Percentiles rank a stretch among this genome's conserved stretches.
phyloP scores from a whole-genome alignment of 2,113 vertebrate species.

The Xyrauchen texanus region DNA sequence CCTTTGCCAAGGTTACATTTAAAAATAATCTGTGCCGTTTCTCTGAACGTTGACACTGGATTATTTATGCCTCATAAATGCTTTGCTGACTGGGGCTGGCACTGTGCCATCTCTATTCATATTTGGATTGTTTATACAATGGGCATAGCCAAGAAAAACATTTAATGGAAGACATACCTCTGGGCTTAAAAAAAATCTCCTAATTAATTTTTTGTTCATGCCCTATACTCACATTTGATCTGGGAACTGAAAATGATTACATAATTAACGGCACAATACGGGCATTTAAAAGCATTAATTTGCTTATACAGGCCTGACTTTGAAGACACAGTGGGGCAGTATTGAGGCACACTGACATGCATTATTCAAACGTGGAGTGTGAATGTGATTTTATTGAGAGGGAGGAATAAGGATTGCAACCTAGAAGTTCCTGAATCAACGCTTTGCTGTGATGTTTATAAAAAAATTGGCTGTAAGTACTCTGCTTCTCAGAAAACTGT shows the following conservation, averaged over 20 bases:
- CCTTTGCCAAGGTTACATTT: constrained; percentile 77
- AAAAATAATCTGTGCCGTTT: constrained; percentile 79
- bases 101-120: constrained; percentile 82
- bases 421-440: neutral
- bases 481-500: too few relatives aligned
- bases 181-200: constrained; percentile 79
- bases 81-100: constrained; percentile 84
- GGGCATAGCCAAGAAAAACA: constrained; percentile 88
- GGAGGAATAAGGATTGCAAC: constrained; percentile 3
- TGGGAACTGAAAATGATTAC: constrained; percentile 73
- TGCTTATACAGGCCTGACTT: constrained; percentile 49
- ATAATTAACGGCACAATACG: constrained; percentile 72
- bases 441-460: neutral
- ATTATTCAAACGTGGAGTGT: constrained; percentile 26
- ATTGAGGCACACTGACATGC: constrained; percentile 11
- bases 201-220: constrained; percentile 81
- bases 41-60: constrained; percentile 84
- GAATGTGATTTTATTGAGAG: neutral
- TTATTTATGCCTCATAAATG: constrained; percentile 90
- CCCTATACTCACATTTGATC: constrained; percentile 70
- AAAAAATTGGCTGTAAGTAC: neutral
- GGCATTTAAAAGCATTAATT: constrained; percentile 60
- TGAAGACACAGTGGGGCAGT: constrained; percentile 46
- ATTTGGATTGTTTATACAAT: constrained; percentile 86
- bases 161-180: constrained; percentile 85